phyloP scores from a whole-genome alignment of 2,888 invertebrate genomes.

The Leptura quadrifasciata region DNA sequence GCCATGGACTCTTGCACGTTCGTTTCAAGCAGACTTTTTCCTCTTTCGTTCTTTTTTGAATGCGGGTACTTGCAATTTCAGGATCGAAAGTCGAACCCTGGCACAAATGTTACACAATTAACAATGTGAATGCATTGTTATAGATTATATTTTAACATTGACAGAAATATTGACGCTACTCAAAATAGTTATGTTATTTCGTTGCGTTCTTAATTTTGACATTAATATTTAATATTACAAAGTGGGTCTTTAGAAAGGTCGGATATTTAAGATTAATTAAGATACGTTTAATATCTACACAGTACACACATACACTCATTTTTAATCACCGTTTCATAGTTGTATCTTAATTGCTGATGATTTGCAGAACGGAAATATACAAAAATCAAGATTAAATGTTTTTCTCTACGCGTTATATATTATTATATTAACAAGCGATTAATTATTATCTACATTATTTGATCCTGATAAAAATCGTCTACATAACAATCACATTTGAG shows the following conservation, averaged over 20 bases:
- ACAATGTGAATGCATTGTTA: no score
- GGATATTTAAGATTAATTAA: no score
- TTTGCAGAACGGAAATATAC: constrained; percentile 19
- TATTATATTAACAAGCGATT: constrained; percentile 19
- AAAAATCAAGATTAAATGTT: constrained; percentile 21
- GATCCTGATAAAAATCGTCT: constrained; percentile 28
- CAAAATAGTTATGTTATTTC: no score
- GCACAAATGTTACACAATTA: neutral
- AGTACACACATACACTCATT: no score
- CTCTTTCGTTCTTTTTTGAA: neutral
- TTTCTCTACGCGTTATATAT: constrained; percentile 21
- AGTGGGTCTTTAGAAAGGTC: no score
- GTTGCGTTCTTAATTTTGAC: no score
- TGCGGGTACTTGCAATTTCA: neutral
- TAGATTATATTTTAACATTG: no score
- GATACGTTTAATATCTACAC: no score
- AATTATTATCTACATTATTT: neutral
- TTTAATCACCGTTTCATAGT: no score
- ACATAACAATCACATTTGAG: constrained; percentile 19
- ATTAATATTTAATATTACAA: no score
- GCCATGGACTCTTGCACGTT: neutral
- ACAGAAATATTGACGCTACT: no score
- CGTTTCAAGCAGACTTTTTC: neutral
- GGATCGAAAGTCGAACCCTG: neutral
- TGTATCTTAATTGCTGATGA: no score